A percentile compares a stretch with the other conserved stretches of the same genome.
phyloP scores from a whole-genome alignment of 2,797 vertebrate genomes.

The Oophaga sylvatica region DNA sequence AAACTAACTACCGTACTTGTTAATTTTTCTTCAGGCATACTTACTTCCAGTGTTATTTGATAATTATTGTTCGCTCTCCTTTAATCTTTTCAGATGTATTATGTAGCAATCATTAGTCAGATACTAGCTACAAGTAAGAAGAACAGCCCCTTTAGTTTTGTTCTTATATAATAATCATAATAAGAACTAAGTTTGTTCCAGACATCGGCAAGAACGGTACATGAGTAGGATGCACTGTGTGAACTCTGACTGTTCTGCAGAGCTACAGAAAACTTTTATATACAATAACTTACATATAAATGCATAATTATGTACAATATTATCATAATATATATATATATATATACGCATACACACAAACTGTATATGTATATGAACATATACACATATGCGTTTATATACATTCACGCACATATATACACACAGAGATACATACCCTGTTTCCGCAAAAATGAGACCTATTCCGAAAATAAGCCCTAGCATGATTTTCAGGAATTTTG shows the following conservation, averaged over 20 bases:
- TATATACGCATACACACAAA: too few species aligned
- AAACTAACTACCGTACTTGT: conserved; percentile 23
- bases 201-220: conserved; percentile 24
- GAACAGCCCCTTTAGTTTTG: conserved; percentile 37
- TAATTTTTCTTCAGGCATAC: conserved; percentile 42
- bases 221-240: conserved; percentile 37
- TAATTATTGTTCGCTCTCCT: conserved; percentile 41
- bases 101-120: conserved; percentile 41
- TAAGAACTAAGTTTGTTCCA: background rate
- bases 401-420: too few species aligned
- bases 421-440: too few species aligned
- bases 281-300: too few species aligned
- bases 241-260: background rate
- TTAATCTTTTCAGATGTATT: conserved; percentile 44
- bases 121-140: conserved; percentile 15
- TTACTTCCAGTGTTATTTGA: conserved; percentile 33
- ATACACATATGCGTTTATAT: too few species aligned
- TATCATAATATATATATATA: too few species aligned
- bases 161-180: conserved; percentile 30
- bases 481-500: too few species aligned
- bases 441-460: too few species aligned
- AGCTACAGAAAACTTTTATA: background rate
- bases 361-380: too few species aligned
- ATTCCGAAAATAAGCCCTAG: too few species aligned
- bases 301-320: too few species aligned